phyloP scores from a whole-genome alignment of 2,797 vertebrate genomes.

The Dryobates pubescens region DNA sequence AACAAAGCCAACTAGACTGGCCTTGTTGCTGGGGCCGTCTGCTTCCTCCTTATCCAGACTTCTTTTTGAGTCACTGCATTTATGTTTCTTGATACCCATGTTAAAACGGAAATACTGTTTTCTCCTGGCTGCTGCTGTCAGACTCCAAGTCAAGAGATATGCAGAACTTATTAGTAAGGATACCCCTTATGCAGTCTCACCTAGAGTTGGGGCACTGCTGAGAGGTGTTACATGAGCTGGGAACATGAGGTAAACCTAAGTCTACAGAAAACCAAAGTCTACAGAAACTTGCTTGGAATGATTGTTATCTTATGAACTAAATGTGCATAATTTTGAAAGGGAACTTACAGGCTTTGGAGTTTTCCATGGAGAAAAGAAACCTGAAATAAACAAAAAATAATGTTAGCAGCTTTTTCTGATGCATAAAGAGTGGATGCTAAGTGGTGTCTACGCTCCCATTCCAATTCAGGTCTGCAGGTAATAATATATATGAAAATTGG shows the following conservation, averaged over 20 bases:
- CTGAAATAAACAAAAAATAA: conserved; percentile 89
- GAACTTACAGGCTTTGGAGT: conserved; percentile 97
- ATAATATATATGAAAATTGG: conserved; percentile 9
- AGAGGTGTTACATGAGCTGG: background rate
- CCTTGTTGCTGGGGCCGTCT: background rate
- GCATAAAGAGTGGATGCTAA: conserved; percentile 31
- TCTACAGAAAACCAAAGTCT: conserved; percentile 23
- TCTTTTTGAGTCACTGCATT: background rate
- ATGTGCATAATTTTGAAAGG: conserved; percentile 45
- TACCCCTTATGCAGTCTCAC: background rate
- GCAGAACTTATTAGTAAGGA: background rate
- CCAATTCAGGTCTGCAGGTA: conserved; percentile 23
- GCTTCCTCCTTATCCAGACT: background rate
- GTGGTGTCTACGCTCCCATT: background rate
- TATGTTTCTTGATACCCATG: background rate
- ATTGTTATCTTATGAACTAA: conserved; percentile 1
- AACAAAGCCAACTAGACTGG: background rate
- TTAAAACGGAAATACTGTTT: background rate
- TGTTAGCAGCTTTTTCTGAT: conserved; percentile 77
- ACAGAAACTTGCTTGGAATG: background rate
- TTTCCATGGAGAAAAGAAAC: conserved; percentile 99
- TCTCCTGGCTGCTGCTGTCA: background rate
- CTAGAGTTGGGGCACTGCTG: background rate
- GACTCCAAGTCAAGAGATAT: background rate
- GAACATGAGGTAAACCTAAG: background rate